Conservation (phyloP, 2,113 vertebrate genomes). For the Bubo scandiacus region DNA sequence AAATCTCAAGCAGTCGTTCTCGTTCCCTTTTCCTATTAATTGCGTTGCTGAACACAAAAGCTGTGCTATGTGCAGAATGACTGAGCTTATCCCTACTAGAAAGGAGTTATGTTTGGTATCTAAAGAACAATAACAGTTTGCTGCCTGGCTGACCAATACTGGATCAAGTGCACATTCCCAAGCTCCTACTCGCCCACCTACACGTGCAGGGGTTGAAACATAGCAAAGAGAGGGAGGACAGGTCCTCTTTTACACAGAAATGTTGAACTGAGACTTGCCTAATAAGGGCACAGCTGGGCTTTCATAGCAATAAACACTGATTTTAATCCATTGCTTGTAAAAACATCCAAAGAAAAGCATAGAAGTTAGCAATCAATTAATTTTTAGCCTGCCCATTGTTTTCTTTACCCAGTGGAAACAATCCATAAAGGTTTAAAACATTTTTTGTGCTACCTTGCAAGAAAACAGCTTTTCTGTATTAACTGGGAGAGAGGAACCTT, state of each 20-base stretch:
- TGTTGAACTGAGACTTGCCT: conserved; percentile 39
- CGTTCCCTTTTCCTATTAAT: conserved; percentile 45
- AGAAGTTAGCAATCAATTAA: conserved; percentile 55
- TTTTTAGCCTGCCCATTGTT: conserved; percentile 31
- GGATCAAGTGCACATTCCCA: conserved; percentile 81
- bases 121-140: conserved; percentile 87
- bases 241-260: conserved; percentile 27
- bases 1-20: conserved; percentile 31
- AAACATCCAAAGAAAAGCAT: conserved; percentile 53
- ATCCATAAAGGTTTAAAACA: conserved; percentile 34
- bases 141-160: conserved; percentile 83
- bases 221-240: conserved; percentile 28
- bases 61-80: conserved; percentile 76
- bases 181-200: conserved; percentile 80
- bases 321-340: conserved; percentile 59
- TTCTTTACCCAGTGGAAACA: conserved; percentile 30
- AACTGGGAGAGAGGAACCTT: not conserved
- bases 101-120: conserved; percentile 87
- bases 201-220: conserved; percentile 18
- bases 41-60: conserved; percentile 75
- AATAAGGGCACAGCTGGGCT: conserved; percentile 61
- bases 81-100: conserved; percentile 71
- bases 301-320: conserved; percentile 34
- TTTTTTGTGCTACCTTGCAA: not conserved
- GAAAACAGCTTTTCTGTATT: not conserved